phyloP scores from a whole-genome alignment of 2,113 vertebrate genomes.

The Myiozetetes cayanensis region DNA sequence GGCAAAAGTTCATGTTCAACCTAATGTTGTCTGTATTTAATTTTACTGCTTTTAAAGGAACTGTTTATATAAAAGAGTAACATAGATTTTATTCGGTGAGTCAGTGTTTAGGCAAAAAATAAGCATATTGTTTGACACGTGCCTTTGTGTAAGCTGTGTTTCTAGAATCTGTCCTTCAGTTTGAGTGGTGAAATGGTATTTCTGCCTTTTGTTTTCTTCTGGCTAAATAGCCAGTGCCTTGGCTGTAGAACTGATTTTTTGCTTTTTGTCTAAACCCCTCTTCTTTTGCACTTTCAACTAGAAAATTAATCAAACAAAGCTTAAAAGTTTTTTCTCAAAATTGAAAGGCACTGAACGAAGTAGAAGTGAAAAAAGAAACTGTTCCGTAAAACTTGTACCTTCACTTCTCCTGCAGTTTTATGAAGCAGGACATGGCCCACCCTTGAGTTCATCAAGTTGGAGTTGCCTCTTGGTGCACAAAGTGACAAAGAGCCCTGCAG shows the following conservation, averaged over 20 bases:
- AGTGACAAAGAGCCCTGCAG: not conserved
- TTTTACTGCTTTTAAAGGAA: slow-evolving; percentile 15
- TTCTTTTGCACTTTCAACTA: not conserved
- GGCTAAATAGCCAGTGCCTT: not conserved
- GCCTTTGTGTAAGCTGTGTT: slow-evolving; percentile 32
- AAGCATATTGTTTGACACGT: slow-evolving; percentile 20
- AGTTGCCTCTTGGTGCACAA: not conserved
- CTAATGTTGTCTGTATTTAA: not conserved
- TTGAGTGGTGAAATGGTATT: not conserved
- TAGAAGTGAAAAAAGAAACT: not conserved
- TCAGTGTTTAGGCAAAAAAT: slow-evolving; percentile 6
- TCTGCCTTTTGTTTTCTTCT: slow-evolving; percentile 22
- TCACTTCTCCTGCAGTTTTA: not conserved
- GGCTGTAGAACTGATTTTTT: not conserved
- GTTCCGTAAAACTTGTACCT: not conserved
- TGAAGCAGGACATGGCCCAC: not conserved
- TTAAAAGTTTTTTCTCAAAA: not conserved
- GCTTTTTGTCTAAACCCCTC: not conserved
- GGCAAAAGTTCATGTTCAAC: not conserved
- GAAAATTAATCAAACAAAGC: not conserved
- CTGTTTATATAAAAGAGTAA: not conserved
- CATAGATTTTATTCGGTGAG: slow-evolving; percentile 4
- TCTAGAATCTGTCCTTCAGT: not conserved
- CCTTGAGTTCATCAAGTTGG: not conserved
- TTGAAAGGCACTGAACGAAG: not conserved